phyloP scores from a whole-genome alignment of 2,797 vertebrate genomes.

The Notolepis coatsorum region DNA sequence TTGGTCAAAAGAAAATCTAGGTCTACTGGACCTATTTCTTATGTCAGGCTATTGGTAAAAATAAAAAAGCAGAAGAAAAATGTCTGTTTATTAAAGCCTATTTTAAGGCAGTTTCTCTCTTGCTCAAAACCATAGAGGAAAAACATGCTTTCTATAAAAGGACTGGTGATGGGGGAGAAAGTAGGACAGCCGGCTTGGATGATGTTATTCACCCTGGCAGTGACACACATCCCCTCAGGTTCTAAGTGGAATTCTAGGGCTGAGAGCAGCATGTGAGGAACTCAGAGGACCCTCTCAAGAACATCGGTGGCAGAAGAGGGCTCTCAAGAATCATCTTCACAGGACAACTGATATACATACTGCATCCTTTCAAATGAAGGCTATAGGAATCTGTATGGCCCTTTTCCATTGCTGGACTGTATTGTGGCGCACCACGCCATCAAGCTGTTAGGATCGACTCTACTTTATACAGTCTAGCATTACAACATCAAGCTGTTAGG shows the following conservation, averaged over 20 bases:
- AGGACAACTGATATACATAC: neutral
- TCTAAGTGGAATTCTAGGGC: slow-evolving; percentile 55
- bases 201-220: slow-evolving; percentile 73
- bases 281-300: slow-evolving; percentile 25
- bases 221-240: slow-evolving; percentile 53
- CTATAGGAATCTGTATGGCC: no score
- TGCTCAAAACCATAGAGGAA: slow-evolving; percentile 37
- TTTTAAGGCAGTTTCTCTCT: slow-evolving; percentile 18
- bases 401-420: no score
- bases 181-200: slow-evolving; percentile 72
- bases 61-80: no score
- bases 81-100: slow-evolving; percentile 4
- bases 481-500: no score
- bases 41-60: neutral
- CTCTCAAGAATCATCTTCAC: slow-evolving; percentile 2
- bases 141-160: slow-evolving; percentile 33
- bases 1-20: slow-evolving; percentile 13
- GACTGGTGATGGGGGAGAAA: slow-evolving; percentile 63
- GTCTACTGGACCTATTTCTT: neutral
- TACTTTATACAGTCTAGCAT: no score
- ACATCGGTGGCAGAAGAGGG: slow-evolving; percentile 12
- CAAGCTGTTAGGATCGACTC: no score
- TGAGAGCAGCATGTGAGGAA: slow-evolving; percentile 48
- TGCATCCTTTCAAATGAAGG: no score
- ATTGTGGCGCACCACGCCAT: no score